Evolutionary conservation across 2,797 vertebrate genomes (phyloP), one percentile per base, ranked within the genome.

Genomic region (Varecia variegata): DNA sequence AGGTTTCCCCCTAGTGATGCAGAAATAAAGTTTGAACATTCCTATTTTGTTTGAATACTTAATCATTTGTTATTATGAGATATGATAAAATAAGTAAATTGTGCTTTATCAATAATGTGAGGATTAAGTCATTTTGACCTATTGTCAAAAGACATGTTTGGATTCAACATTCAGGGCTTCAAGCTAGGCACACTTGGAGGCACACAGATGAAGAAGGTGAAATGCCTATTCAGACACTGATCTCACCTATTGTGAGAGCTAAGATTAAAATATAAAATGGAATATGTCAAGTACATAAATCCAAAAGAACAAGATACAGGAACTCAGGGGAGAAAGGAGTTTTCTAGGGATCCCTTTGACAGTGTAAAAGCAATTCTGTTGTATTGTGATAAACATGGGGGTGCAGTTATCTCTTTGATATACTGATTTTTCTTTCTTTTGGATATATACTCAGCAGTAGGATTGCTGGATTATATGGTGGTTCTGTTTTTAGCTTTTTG

Each of bases 31-130:
- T 91, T 47, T 50, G 87, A 93, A 32, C 4, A 56, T 87, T 96
- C 94, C 38, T 85, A 93, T 50, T 56, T 74, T 32, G 10, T 97
- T 74, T 97, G 94, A 95, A 89, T 38, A 27, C n/a, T 18, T 92
- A 90, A 62, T 94, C 95, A 89, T 21, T 74, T 96, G 91, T 97
- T 67, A 77, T 82, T 95, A 56, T 35, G 87, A 96, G 96, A 56
- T 76, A 40, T 10, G 3, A 38, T 3, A 58, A 80, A 65, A 25
- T 4, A 4, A 15, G n/a, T 45, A 23, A 50, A 4, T 58, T 60
- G n/a, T 17, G 25, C 70, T 58, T 56, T n/a, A 40, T 80, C 52
- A 54, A 1, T 25, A 68, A 38, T 9, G 21, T 0, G 54, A 23
- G 30, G 85, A 73, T 47, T 65, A 65, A 71, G 77, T 50, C 50